phyloP scores from a whole-genome alignment of 1,140 invertebrate genomes.

The Melitaea cinxia region DNA sequence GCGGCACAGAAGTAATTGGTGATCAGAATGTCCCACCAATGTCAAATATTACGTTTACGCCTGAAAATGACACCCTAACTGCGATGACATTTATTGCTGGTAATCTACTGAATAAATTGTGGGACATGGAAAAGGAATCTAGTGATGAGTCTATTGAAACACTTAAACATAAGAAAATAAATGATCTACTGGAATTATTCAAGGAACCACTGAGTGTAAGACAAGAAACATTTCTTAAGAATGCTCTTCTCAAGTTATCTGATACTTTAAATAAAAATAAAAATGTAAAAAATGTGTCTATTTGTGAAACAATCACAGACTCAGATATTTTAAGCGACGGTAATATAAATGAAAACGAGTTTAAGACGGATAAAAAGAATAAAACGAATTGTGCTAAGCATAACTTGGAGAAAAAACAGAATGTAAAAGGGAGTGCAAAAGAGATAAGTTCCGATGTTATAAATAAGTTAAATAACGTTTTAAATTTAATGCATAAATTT shows the following conservation, averaged over 20 bases:
- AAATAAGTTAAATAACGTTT: constrained; percentile 56
- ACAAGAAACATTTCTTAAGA: constrained; percentile 70
- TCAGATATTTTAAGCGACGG: constrained; percentile 24
- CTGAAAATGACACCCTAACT: constrained; percentile 72
- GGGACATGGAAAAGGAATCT: constrained; percentile 68
- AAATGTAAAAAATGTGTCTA: constrained; percentile 54
- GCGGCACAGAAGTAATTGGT: constrained; percentile 62
- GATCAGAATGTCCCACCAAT: constrained; percentile 52
- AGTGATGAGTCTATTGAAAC: constrained; percentile 55
- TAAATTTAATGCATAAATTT: constrained; percentile 61
- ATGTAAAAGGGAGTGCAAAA: constrained; percentile 18
- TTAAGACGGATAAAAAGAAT: constrained; percentile 27
- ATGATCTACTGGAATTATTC: constrained; percentile 67
- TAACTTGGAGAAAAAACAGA: constrained; percentile 19
- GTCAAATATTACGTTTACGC: constrained; percentile 72
- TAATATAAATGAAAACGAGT: constrained; percentile 11
- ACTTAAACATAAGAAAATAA: constrained; percentile 71
- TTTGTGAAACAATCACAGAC: constrained; percentile 59
- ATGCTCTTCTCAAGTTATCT: constrained; percentile 63
- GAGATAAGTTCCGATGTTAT: constrained; percentile 40
- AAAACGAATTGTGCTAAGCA: constrained; percentile 28
- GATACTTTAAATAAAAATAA: constrained; percentile 55
- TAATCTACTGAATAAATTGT: constrained; percentile 69
- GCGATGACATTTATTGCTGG: constrained; percentile 74
- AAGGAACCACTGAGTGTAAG: constrained; percentile 68